A percentile compares a stretch with the other conserved stretches of the same genome.
Conservation (phyloP, 1,140 invertebrate species). For the Calliphora vicina region DNA sequence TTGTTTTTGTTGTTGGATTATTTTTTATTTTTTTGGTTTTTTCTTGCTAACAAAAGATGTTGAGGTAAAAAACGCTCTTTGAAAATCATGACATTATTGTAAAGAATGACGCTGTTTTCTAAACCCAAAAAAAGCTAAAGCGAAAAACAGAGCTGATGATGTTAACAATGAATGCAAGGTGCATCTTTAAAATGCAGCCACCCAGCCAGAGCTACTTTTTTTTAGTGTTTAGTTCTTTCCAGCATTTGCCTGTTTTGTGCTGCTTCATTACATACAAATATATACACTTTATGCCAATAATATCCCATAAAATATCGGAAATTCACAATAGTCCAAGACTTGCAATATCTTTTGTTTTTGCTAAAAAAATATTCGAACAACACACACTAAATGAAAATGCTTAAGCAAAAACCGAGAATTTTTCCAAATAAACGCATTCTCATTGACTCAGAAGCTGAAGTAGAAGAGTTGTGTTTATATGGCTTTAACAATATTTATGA, state of each 20-base stretch:
- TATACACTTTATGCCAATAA: conserved; percentile 61
- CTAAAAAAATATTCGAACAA: background rate
- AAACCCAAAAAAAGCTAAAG: background rate
- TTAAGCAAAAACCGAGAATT: background rate
- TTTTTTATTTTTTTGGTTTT: too few species aligned
- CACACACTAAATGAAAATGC: background rate
- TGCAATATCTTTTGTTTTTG: background rate
- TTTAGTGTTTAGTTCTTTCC: background rate
- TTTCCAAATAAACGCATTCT: background rate
- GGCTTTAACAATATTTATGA: conserved; percentile 13
- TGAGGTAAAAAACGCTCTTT: background rate
- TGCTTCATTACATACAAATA: too few species aligned
- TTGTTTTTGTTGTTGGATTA: background rate
- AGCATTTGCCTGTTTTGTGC: too few species aligned
- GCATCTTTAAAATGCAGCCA: conserved; percentile 30
- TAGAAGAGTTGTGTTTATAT: too few species aligned
- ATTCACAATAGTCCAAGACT: conserved; percentile 37
- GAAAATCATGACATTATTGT: conserved; percentile 31
- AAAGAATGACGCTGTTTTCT: conserved; percentile 22
- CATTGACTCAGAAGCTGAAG: background rate
- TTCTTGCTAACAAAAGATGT: background rate
- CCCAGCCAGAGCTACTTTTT: background rate
- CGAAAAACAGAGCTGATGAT: background rate
- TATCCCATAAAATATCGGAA: conserved; percentile 61
- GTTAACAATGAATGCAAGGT: conserved; percentile 35